Evolutionary conservation across 2,888 invertebrate genomes (phyloP).

Genomic region (Athalia rosae): DNA sequence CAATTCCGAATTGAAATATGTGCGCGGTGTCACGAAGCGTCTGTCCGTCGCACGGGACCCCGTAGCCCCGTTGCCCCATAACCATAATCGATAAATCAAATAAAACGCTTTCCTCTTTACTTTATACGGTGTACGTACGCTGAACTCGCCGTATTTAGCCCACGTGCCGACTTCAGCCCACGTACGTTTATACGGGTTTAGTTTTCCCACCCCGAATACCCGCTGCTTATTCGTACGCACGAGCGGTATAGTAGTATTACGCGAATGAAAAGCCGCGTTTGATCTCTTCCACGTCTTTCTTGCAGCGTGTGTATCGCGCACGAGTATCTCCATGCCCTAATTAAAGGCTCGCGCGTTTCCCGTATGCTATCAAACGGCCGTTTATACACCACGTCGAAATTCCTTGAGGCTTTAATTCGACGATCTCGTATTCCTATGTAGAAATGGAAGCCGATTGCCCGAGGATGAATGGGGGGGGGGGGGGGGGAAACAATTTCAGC

Average conservation of each 20-base stretch:
- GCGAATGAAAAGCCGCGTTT: conserved; percentile 7
- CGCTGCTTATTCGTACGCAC: neutral
- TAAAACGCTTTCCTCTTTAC: conserved; percentile 34
- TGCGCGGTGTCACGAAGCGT: conserved; percentile 12
- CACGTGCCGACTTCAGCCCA: conserved; percentile 18
- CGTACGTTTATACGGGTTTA: conserved; percentile 9
- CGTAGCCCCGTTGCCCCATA: conserved; percentile 20
- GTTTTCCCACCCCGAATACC: neutral
- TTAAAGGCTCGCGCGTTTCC: conserved; percentile 1
- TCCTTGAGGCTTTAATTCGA: neutral
- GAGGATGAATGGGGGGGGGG: no score
- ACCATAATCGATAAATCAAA: conserved; percentile 44
- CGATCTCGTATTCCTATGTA: neutral
- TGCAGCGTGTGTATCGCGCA: no score
- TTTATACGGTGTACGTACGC: no score
- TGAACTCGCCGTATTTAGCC: conserved; percentile 30
- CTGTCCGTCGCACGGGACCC: conserved; percentile 18
- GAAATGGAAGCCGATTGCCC: neutral
- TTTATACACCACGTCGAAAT: neutral
- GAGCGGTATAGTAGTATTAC: neutral
- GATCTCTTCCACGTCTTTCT: conserved; percentile 11
- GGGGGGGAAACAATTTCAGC: no score
- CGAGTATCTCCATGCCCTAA: conserved; percentile 8
- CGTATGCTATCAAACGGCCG: conserved; percentile 24
- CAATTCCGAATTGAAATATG: conserved; percentile 42